phyloP scores from a whole-genome alignment of 2,113 vertebrate species.

The Lagopus leucura region DNA sequence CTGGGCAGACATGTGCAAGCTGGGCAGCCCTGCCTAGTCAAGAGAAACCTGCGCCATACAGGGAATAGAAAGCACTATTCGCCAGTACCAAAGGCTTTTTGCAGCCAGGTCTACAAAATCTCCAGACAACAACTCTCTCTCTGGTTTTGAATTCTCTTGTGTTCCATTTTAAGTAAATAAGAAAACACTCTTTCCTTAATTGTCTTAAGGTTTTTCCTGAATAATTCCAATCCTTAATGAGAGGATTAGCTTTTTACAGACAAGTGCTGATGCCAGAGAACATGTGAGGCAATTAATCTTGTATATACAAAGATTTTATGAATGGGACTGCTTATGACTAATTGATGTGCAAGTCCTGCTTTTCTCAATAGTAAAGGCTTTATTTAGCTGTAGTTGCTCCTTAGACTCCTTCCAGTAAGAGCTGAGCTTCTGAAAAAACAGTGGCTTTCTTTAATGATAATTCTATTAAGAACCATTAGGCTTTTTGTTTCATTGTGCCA shows the following conservation, averaged over 20 bases:
- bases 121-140: not conserved
- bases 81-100: not conserved
- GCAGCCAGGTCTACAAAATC: not conserved
- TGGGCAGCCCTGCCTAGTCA: accelerated
- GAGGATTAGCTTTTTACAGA: not conserved
- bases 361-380: not conserved
- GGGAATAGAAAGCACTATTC: not conserved
- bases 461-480: not conserved
- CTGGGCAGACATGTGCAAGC: not conserved
- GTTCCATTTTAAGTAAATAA: not conserved
- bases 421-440: not conserved
- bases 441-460: not conserved
- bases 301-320: not conserved
- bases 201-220: not conserved
- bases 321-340: not conserved
- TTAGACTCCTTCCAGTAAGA: not conserved
- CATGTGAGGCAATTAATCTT: not conserved
- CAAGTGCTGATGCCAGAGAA: not conserved
- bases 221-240: not conserved
- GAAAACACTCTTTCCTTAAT: not conserved
- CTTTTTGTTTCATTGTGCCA: not conserved
- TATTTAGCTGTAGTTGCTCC: not conserved
- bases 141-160: not conserved
- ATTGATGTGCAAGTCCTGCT: not conserved
- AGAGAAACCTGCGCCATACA: accelerated